Evolutionary conservation across 30 jellyfish, hydroid and myxozoan species (phyloP).

Genomic region (Aurelia aurita complex sp. Pacific): DNA sequence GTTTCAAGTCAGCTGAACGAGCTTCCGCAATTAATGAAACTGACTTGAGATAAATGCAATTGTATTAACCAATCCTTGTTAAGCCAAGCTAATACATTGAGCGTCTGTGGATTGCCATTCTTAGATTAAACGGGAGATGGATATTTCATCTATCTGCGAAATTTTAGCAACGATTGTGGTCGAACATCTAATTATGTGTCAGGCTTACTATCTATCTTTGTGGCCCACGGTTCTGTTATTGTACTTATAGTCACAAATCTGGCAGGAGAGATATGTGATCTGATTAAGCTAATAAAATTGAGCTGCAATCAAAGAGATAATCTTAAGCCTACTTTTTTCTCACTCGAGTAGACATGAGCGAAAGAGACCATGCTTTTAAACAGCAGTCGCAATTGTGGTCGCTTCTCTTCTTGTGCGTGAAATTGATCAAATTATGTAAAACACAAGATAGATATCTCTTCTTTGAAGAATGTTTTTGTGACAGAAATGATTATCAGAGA

Average conservation of each 20-base stretch:
- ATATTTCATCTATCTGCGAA: conserved; percentile 36
- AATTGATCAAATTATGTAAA: too few relatives aligned
- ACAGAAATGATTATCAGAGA: too few relatives aligned
- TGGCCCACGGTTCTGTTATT: conserved; percentile 38
- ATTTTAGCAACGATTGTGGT: conserved; percentile 47
- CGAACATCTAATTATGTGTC: conserved; percentile 21
- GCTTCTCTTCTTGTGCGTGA: too few relatives aligned
- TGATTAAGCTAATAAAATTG: conserved; percentile 52
- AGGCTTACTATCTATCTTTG: not conserved
- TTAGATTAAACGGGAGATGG: conserved; percentile 26
- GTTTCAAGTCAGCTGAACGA: not conserved
- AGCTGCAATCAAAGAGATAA: conserved; percentile 26
- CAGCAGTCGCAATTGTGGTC: too few relatives aligned
- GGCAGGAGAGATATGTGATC: conserved; percentile 28
- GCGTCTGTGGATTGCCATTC: conserved; percentile 39
- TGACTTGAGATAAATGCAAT: conserved; percentile 26
- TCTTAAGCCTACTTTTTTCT: not conserved
- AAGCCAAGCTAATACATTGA: conserved; percentile 52
- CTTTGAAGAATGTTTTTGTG: too few relatives aligned
- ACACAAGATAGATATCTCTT: too few relatives aligned
- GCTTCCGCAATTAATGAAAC: conserved; percentile 11
- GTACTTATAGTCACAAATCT: conserved; percentile 37
- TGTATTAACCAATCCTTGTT: conserved; percentile 40
- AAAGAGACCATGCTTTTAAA: too few relatives aligned
- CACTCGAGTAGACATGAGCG: too few relatives aligned